Base-by-base conservation (phyloP, 2,797 vertebrate species). In the Mus caroli region DNA sequence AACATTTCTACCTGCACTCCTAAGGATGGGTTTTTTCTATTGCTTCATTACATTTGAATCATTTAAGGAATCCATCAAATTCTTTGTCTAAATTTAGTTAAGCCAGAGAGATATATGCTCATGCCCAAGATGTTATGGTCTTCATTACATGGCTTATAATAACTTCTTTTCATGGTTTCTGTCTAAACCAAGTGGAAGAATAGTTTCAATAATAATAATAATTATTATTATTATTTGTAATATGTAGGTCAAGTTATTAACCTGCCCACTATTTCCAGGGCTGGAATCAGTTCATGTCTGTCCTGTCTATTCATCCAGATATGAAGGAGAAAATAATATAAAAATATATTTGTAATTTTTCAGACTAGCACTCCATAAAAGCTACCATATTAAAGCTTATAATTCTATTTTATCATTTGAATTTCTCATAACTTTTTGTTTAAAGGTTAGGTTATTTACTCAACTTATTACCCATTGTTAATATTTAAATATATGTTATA, bases 241-340 rank as follows among this genome's bases (percentile, higher is more conserved):
- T 96, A 95, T 69, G 79, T 22, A 97, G 96, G 95, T 94, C 97
- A 98, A 97, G 96, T 97, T 98, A 98, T 98, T 98, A 98, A 98
- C 97, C 97, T 92, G 52, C 58, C 95, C 96, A 95, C 97, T 97
- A 89, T 98, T 94, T 98, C 94, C 90, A 95, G 96, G 92, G 69
- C 87, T 95, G 77, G 96, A 97, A 98, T 91, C 97, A 97, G 89
- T 67, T 92, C 95, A 93, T 56, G 94, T 97, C 89, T 97, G 62
- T 95, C 90, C 98, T 96, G 85, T 96, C 93, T 98, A 26, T 73
- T 92, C 95, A 89, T 56, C 89, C 82, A 91, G 28, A 60, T 96
- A 22, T 93, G 22, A 24, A 58, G 37, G 87, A 1, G 13, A 56
- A 67, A 14, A 31, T 6, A 82, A 80, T 64, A 88, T 88, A 50